Evolutionary conservation across 2,113 vertebrate genomes (phyloP).

Genomic region (Poecile atricapillus): DNA sequence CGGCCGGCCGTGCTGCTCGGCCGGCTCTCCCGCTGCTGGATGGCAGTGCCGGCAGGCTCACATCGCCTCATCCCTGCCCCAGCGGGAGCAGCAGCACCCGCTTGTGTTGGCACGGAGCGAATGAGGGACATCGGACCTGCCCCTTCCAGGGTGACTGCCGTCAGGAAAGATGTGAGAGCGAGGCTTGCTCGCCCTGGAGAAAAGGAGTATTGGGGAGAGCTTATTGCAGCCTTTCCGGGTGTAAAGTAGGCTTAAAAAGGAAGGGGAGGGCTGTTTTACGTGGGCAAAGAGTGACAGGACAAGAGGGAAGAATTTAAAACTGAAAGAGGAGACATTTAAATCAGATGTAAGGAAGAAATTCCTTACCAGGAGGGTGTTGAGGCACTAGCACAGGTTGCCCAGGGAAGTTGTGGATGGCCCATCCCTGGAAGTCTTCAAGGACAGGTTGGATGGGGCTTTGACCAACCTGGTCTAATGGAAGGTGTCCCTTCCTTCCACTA

Average conservation of each 20-base stretch:
- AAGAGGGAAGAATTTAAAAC: not conserved
- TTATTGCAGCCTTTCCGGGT: not conserved
- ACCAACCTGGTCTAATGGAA: not conserved
- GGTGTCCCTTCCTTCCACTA: not conserved
- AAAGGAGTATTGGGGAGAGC: too few relatives aligned
- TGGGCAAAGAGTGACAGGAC: not conserved
- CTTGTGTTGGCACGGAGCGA: fast-evolving
- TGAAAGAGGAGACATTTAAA: not conserved
- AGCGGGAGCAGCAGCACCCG: fast-evolving
- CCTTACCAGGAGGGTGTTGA: not conserved
- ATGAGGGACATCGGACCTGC: not conserved
- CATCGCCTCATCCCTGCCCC: not conserved
- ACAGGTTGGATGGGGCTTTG: not conserved
- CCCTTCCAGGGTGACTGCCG: not conserved
- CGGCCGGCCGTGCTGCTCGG: fast-evolving
- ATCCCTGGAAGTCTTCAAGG: not conserved
- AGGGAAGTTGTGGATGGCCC: not conserved
- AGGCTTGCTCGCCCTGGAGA: not conserved
- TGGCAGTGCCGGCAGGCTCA: fast-evolving
- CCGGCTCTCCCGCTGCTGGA: fast-evolving
- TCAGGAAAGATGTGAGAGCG: not conserved
- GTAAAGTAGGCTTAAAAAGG: not conserved
- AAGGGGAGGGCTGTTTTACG: not conserved
- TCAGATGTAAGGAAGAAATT: not conserved
- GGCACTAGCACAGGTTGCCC: not conserved